Percentiles rank a stretch among this genome's conserved stretches.
phyloP scores from a whole-genome alignment of 1,140 invertebrate genomes.

The Lithobius niger region DNA sequence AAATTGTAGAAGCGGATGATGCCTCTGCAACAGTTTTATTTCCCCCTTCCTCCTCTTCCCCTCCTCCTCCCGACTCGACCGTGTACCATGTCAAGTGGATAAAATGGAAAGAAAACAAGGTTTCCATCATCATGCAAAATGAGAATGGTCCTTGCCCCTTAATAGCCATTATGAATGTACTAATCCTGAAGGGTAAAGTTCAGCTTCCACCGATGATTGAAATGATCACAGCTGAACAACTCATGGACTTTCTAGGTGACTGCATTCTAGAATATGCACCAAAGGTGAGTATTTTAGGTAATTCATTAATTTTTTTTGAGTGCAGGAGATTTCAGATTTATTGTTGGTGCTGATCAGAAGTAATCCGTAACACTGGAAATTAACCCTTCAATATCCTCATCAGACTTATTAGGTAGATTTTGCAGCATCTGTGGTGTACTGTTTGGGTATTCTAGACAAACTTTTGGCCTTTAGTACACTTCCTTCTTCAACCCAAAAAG shows the following conservation, averaged over 20 bases:
- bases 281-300: constrained; percentile 26
- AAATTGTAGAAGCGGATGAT: too few species aligned
- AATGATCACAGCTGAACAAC: constrained; percentile 37
- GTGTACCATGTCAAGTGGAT: constrained; percentile 40
- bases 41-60: not conserved
- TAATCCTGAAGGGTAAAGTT: constrained; percentile 37
- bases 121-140: constrained; percentile 45
- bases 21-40: not conserved
- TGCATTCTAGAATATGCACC: constrained; percentile 36
- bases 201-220: constrained; percentile 34
- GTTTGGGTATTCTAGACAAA: too few species aligned
- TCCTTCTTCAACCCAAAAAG: too few species aligned
- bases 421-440: too few species aligned
- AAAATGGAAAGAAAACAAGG: constrained; percentile 31
- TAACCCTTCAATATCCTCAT: too few species aligned
- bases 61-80: constrained; percentile 13
- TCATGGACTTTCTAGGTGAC: constrained; percentile 41
- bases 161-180: constrained; percentile 43
- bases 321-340: too few species aligned
- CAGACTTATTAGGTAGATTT: too few species aligned
- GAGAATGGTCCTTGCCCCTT: constrained; percentile 48
- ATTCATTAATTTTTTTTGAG: too few species aligned
- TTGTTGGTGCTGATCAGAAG: too few species aligned
- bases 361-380: too few species aligned
- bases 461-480: too few species aligned